Base-by-base conservation (phyloP, 2,113 vertebrate genomes). In the Caranx ignobilis region DNA sequence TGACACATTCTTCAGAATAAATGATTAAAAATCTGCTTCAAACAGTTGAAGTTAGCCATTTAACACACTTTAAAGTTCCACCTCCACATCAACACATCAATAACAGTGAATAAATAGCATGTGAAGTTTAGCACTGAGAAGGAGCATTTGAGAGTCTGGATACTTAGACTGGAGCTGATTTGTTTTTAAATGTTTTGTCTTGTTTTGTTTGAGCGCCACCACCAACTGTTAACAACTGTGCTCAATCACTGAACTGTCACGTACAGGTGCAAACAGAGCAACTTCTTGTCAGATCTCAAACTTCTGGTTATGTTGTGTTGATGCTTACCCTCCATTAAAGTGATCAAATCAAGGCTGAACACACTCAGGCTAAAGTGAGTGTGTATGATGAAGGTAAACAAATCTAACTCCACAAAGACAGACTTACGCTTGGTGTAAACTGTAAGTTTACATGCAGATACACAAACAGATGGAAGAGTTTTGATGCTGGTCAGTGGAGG, bases 401-500 rank as follows among this genome's bases (percentile, higher is more conserved):
- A 63, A 64, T 54, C 64, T 55, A 35, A 45, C 60, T 31, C 16
- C 13, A 34, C 43, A 57, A 68, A 72, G 21, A 48, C 66, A 21
- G 19, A 11, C 1, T 1, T 15, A 16, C 16, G 15, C 50, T 41
- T 35, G 32, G 41, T 1, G 39, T 41, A 10, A 6, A 6, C 37
- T 43, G 26, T 31, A 7, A 71, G 67, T 74, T 43, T 59, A 50
- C 26, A 31, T 34, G 73, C 34, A 45, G 60, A 66, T 81, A 71
- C 84, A 81, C 71, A 67, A 71, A 72, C 65, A 63, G 63, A 66
- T 59, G 57, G 35, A 11, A 18, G 43, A 45, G 61, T 67, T 55
- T 26, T 26, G 43, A 45, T 59, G 21, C 21, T 10, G 3, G 18
- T 57, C 43, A 32, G 21, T 13, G 52, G 52, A 71, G 34, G 47